Evolutionary conservation across 2,888 invertebrate species (phyloP).

Genomic region (Callimorpha dominula): DNA sequence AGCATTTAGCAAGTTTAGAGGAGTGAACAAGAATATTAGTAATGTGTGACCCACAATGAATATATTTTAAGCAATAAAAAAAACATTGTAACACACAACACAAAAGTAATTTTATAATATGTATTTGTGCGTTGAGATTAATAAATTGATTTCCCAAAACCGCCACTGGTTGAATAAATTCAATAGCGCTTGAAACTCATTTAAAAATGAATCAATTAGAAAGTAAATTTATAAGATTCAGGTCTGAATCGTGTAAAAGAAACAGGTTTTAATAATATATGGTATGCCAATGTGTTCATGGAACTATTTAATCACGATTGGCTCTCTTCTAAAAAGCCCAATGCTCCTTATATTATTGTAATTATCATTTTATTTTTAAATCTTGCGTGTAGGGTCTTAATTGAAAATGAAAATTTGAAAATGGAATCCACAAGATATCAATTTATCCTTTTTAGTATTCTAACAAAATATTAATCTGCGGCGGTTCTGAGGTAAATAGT

Average conservation of each 20-base stretch:
- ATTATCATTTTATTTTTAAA: background rate
- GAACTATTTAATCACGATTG: background rate
- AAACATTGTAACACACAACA: background rate
- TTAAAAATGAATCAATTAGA: too few relatives aligned
- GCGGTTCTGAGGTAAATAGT: background rate
- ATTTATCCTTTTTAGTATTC: too few relatives aligned
- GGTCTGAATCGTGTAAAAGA: too few relatives aligned
- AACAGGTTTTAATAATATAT: too few relatives aligned
- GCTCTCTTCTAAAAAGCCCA: background rate
- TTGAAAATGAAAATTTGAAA: too few relatives aligned
- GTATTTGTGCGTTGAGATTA: slow-evolving; percentile 4
- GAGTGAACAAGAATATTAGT: too few relatives aligned
- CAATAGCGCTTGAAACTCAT: background rate
- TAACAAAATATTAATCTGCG: background rate
- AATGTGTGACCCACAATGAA: too few relatives aligned
- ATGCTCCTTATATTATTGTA: background rate
- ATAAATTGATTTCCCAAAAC: background rate
- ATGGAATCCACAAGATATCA: too few relatives aligned
- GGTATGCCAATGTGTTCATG: too few relatives aligned
- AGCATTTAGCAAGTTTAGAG: too few relatives aligned
- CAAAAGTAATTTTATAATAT: background rate
- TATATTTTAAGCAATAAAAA: background rate
- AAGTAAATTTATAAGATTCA: too few relatives aligned
- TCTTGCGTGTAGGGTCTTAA: background rate
- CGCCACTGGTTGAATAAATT: too few relatives aligned